Percentiles rank a stretch among this genome's conserved stretches.
Conservation (phyloP, 1,140 invertebrate genomes). For the Drosophila funebris region DNA sequence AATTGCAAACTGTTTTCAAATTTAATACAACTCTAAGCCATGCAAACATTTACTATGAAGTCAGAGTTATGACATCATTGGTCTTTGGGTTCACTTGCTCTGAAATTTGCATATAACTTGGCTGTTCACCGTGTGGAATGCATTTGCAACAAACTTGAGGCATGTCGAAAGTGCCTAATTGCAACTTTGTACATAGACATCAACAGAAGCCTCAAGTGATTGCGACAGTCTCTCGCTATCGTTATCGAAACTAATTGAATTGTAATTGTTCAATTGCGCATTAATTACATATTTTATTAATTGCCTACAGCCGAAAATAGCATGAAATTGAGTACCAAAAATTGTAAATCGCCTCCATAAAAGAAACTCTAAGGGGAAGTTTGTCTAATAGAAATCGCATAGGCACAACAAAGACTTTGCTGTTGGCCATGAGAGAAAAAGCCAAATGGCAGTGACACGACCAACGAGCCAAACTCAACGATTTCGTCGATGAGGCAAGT, state of each 20-base stretch:
- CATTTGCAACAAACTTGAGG: slow-evolving; percentile 10
- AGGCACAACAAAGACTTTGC: not conserved
- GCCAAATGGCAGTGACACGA: slow-evolving; percentile 58
- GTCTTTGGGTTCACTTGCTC: slow-evolving; percentile 38
- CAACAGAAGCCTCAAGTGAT: slow-evolving; percentile 19
- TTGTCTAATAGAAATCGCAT: slow-evolving; percentile 22
- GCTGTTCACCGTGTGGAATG: slow-evolving; percentile 22
- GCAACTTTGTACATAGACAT: slow-evolving; percentile 17
- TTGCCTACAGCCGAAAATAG: slow-evolving; percentile 61
- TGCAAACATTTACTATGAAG: slow-evolving; percentile 23
- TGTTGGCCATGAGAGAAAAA: slow-evolving; percentile 19
- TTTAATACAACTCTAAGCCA: not conserved
- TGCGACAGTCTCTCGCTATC: slow-evolving; percentile 36
- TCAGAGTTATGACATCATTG: slow-evolving; percentile 47
- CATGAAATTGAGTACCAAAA: slow-evolving; percentile 18
- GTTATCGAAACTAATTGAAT: slow-evolving; percentile 58
- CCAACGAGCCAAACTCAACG: slow-evolving; percentile 28
- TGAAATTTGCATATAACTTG: slow-evolving; percentile 54
- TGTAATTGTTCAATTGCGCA: slow-evolving; percentile 67
- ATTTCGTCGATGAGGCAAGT: slow-evolving; percentile 55
- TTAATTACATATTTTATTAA: slow-evolving; percentile 68
- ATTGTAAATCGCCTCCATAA: slow-evolving; percentile 10
- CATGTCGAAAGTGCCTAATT: slow-evolving; percentile 20
- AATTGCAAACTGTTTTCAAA: not conserved
- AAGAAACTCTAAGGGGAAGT: not conserved